A percentile compares a stretch with the other conserved stretches of the same genome.
Evolutionary conservation across 2,113 vertebrate species (phyloP).

Genomic region (Australoheros scitulus): DNA sequence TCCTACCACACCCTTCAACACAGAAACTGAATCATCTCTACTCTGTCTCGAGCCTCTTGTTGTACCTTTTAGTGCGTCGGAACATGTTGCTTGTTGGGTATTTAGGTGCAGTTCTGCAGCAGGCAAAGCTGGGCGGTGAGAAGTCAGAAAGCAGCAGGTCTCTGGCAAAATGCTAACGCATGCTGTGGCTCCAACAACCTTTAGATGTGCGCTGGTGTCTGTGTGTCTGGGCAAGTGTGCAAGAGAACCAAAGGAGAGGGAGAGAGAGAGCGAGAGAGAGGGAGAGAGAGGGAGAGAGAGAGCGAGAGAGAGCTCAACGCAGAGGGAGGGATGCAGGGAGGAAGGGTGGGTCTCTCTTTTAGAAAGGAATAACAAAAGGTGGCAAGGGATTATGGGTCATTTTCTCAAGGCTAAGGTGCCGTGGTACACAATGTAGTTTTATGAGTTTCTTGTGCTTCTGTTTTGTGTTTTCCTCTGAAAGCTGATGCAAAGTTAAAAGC

Average conservation of each 20-base stretch:
- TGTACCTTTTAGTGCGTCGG: constrained; percentile 69
- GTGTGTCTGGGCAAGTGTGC: constrained; percentile 40
- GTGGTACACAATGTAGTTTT: neutral
- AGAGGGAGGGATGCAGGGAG: constrained; percentile 14
- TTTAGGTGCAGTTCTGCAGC: constrained; percentile 19
- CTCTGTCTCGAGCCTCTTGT: neutral
- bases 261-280: neutral
- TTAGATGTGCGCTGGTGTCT: constrained; percentile 11
- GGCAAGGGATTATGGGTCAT: constrained; percentile 48
- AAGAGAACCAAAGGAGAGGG: constrained; percentile 17
- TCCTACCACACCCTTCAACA: constrained; percentile 12
- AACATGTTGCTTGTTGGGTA: constrained; percentile 57
- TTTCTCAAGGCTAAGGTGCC: constrained; percentile 45
- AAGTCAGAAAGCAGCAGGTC: constrained; percentile 32
- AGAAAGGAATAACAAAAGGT: constrained; percentile 51
- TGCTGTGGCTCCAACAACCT: constrained; percentile 26
- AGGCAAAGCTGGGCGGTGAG: constrained; percentile 5
- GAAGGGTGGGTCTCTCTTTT: constrained; percentile 50
- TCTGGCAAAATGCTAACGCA: constrained; percentile 30
- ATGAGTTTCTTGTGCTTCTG: constrained; percentile 5
- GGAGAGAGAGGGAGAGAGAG: neutral
- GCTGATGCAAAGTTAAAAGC: constrained; percentile 42
- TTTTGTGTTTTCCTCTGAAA: constrained; percentile 25
- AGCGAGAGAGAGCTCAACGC: neutral
- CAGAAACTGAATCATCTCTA: neutral